Evolutionary conservation across 2,888 invertebrate species (phyloP).

Genomic region (Alloplasta piceator): DNA sequence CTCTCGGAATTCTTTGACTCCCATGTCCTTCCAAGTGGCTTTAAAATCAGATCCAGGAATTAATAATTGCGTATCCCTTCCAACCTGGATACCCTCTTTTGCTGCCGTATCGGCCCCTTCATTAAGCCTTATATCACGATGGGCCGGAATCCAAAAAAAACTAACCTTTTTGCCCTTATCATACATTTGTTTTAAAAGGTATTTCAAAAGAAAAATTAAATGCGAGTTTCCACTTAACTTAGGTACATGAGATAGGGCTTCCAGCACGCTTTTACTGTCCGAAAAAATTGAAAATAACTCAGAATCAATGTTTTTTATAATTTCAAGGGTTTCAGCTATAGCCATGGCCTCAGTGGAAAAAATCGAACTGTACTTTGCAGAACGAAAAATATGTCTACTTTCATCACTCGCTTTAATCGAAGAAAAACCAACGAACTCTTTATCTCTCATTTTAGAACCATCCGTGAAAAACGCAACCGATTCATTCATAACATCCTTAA

Average conservation of each 20-base stretch:
- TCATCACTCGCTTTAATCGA: neutral
- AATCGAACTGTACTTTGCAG: conserved; percentile 17
- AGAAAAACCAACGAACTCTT: conserved; percentile 7
- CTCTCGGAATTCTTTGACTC: neutral
- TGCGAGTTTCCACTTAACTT: conserved; percentile 1
- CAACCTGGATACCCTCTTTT: neutral
- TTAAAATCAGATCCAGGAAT: neutral
- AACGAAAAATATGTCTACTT: neutral
- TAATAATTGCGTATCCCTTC: neutral
- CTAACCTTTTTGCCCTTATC: neutral
- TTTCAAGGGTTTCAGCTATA: conserved; percentile 9
- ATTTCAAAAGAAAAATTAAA: conserved; percentile 15
- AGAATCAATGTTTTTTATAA: neutral
- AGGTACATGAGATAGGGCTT: neutral
- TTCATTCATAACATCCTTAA: neutral
- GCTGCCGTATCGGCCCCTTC: conserved; percentile 4
- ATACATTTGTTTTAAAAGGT: neutral
- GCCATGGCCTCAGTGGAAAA: conserved; percentile 40
- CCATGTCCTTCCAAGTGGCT: neutral
- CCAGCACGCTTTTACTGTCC: conserved; percentile 18
- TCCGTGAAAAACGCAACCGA: conserved; percentile 17
- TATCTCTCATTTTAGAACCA: conserved; percentile 1
- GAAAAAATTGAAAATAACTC: conserved; percentile 25
- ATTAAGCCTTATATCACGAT: neutral
- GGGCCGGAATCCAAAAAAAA: conserved; percentile 26